Percentiles rank a stretch among this genome's conserved stretches.
phyloP scores from a whole-genome alignment of 2,888 invertebrate species.

The Iphiclides podalirius region DNA sequence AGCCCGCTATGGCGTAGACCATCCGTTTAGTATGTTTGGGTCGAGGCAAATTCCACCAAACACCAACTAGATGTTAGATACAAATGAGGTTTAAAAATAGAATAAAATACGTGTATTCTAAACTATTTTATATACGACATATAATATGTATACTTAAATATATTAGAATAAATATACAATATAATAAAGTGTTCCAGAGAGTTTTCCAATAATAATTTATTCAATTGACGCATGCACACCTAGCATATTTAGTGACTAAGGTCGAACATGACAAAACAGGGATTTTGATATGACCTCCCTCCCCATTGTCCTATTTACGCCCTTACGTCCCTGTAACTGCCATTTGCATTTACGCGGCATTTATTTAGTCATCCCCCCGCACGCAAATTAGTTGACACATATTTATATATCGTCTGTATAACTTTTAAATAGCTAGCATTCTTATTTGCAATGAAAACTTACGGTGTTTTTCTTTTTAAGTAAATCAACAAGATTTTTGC shows the following conservation, averaged over 20 bases:
- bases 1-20: not conserved
- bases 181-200: constrained; percentile 67
- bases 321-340: constrained; percentile 6
- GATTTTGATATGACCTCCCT: constrained; percentile 52
- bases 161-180: constrained; percentile 34
- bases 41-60: constrained; percentile 63
- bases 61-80: constrained; percentile 71
- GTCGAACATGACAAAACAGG: constrained; percentile 62
- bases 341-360: constrained; percentile 32
- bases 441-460: no score
- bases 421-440: no score
- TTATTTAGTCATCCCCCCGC: not conserved
- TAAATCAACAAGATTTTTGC: no score
- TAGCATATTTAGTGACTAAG: constrained; percentile 42
- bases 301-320: constrained; percentile 35
- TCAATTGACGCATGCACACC: constrained; percentile 46
- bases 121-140: constrained; percentile 46
- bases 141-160: constrained; percentile 32
- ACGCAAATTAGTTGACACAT: no score
- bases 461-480: no score
- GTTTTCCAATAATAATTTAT: constrained; percentile 64
- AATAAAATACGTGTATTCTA: constrained; percentile 32
- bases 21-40: constrained; percentile 9
- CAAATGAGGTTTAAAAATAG: constrained; percentile 43
- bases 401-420: no score